Evolutionary conservation across 2,797 vertebrate species (phyloP).

Genomic region (Linurgus olivaceus): DNA sequence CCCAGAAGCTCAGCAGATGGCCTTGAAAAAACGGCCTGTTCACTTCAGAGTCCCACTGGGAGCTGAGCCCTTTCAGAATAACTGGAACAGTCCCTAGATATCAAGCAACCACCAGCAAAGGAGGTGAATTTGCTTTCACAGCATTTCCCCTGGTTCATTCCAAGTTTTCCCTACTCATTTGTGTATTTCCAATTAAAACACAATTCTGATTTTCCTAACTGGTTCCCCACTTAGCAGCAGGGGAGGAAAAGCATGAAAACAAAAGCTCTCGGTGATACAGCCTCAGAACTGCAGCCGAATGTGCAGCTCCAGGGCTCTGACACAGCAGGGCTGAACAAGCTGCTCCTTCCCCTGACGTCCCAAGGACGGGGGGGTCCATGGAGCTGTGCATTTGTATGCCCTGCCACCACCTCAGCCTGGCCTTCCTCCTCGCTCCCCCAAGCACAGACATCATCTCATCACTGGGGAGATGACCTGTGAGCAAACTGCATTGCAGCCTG

Average conservation of each 20-base stretch:
- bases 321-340: neutral
- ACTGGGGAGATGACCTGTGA: neutral
- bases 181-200: neutral
- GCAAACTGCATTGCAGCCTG: neutral
- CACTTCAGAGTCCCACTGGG: slow-evolving; percentile 5
- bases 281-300: neutral
- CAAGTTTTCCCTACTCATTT: slow-evolving; percentile 13
- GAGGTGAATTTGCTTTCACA: slow-evolving; percentile 17
- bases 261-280: neutral
- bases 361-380: neutral
- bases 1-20: slow-evolving; percentile 49
- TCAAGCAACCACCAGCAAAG: neutral
- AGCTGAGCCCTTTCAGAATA: slow-evolving; percentile 36
- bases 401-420: neutral
- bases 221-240: neutral
- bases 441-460: slow-evolving; percentile 26
- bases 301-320: neutral
- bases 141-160: slow-evolving; percentile 9
- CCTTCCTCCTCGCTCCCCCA: neutral
- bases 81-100: slow-evolving; percentile 2
- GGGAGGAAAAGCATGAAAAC: neutral
- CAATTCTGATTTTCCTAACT: neutral
- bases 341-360: neutral
- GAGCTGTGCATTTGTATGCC: neutral
- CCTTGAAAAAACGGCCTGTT: slow-evolving; percentile 1